These are phyloP conservation scores for Sebastes miniatus DNA, from an alignment of 2,797 vertebrate genomes.

Conservation along the genomic window DNA sequence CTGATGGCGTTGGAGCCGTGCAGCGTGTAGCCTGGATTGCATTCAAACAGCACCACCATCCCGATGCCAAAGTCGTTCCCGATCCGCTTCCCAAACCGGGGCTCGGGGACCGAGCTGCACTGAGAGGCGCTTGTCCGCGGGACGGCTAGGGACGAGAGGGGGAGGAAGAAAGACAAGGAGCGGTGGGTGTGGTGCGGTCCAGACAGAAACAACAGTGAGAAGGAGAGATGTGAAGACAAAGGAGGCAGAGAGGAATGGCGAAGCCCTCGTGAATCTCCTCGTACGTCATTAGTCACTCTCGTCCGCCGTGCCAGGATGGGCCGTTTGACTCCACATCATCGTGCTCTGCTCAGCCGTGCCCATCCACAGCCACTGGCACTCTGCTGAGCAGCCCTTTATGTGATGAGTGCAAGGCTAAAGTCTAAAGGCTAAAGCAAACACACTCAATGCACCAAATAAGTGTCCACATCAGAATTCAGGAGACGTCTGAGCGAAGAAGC, in stretches of 20 bases:
- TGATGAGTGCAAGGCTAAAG: conserved; percentile 18
- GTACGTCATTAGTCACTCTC: conserved; percentile 59
- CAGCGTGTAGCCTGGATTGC: conserved; percentile 95
- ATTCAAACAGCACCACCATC: conserved; percentile 93
- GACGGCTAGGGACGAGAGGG: conserved; percentile 84
- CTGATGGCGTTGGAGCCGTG: conserved; percentile 92
- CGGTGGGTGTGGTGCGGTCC: conserved; percentile 21
- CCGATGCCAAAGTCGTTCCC: conserved; percentile 96
- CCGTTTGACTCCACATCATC: conserved; percentile 48
- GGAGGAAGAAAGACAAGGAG: conserved; percentile 41
- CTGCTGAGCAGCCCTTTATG: conserved; percentile 22
- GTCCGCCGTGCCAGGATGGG: conserved; percentile 49
- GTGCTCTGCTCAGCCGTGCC: conserved; percentile 41
- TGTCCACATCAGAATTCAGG: background rate
- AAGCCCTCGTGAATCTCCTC: conserved; percentile 53
- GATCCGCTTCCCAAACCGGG: conserved; percentile 93
- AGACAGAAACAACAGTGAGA: conserved; percentile 38
- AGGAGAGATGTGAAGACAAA: conserved; percentile 48
- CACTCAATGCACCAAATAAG: conserved; percentile 1
- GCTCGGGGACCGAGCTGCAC: conserved; percentile 96
- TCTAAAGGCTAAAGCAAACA: conserved; percentile 1
- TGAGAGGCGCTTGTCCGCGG: conserved; percentile 96
- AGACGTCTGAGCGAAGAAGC: background rate
- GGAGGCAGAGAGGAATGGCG: conserved; percentile 49
- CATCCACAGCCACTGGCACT: conserved; percentile 29